Conservation (phyloP, 2,797 vertebrate genomes). For the Tamandua tetradactyla region DNA sequence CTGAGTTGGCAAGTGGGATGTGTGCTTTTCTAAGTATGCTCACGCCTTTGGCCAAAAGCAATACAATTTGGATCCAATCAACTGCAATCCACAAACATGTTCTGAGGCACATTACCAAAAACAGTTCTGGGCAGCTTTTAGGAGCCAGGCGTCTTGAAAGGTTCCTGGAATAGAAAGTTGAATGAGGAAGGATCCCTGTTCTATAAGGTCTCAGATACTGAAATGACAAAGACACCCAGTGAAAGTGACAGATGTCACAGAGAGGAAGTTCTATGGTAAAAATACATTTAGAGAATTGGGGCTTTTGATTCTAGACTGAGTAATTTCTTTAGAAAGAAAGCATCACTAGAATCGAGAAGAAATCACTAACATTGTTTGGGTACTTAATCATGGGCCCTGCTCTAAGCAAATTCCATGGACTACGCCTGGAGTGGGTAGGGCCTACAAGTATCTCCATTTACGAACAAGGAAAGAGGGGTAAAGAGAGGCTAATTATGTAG, state of each 20-base stretch:
- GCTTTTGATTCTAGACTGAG: background rate
- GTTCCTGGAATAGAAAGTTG: background rate
- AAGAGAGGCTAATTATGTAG: too few relatives aligned
- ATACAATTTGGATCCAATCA: background rate
- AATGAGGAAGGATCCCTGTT: background rate
- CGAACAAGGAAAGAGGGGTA: background rate
- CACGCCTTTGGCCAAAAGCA: background rate
- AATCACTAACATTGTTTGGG: background rate
- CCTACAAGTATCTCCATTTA: background rate
- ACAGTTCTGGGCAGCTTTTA: background rate
- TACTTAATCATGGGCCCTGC: background rate
- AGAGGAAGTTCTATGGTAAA: background rate
- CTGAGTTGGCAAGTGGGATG: background rate
- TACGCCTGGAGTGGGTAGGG: background rate
- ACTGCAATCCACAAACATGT: background rate
- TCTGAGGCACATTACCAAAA: background rate
- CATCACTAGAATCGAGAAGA: background rate
- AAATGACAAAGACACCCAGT: background rate
- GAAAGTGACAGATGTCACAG: background rate
- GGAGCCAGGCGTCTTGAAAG: background rate
- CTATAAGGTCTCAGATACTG: background rate
- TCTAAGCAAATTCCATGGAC: background rate
- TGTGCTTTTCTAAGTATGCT: background rate
- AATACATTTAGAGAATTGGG: background rate
- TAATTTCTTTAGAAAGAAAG: constrained; percentile 29